A percentile compares a stretch with the other conserved stretches of the same genome.
phyloP scores from a whole-genome alignment of 2,888 invertebrate genomes.

The Dicycla oo region DNA sequence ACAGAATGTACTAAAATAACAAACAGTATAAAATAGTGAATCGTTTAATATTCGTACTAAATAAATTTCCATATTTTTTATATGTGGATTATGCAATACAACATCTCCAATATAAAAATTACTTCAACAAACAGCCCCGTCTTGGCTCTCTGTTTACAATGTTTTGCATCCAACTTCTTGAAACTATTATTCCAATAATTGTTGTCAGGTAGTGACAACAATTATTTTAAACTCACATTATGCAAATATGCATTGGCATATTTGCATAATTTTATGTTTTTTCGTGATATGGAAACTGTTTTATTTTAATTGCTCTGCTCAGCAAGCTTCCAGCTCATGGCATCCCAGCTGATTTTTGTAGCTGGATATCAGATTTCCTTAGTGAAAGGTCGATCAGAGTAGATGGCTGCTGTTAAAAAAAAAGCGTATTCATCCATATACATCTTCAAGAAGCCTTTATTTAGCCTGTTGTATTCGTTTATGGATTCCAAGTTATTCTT shows the following conservation, averaged over 20 bases:
- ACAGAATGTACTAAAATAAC: not conserved
- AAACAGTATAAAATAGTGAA: not conserved
- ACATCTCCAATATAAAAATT: not conserved
- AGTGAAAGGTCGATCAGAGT: no score
- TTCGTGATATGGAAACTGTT: no score
- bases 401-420: no score
- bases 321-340: no score
- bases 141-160: slow-evolving; percentile 4
- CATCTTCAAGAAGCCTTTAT: slow-evolving; percentile 17
- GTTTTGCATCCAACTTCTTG: not conserved
- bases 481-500: slow-evolving; percentile 28
- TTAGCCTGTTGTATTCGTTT: slow-evolving; percentile 23
- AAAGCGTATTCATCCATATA: slow-evolving; percentile 35
- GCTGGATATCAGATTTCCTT: no score
- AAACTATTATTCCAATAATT: not conserved
- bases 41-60: not conserved
- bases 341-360: no score
- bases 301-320: no score
- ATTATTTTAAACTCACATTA: no score
- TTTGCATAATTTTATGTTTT: no score
- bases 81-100: not conserved
- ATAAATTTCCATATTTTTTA: not conserved
- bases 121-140: not conserved
- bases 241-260: no score
- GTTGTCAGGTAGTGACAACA: no score